A percentile compares a stretch with the other conserved stretches of the same genome.
Conservation (phyloP, 2,113 vertebrate genomes). For the Camelus dromedarius region DNA sequence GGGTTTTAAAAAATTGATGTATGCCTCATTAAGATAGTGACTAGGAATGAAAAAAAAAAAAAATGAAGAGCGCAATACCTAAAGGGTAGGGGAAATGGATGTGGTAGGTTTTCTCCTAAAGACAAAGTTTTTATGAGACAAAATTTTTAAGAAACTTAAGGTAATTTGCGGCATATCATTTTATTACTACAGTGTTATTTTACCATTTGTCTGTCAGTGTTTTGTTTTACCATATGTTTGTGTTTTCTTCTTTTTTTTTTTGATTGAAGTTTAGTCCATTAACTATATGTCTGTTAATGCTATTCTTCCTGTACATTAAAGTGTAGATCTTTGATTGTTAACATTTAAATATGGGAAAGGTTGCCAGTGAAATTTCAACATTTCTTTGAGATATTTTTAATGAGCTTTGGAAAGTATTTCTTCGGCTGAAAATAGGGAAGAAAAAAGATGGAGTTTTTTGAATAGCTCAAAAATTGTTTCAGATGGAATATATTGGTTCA, state of each 20-base stretch:
- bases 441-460: constrained; percentile 65
- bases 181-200: not conserved
- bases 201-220: not conserved
- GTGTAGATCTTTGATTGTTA: constrained; percentile 12
- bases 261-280: too few species aligned
- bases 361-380: not conserved
- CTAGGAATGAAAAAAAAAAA: not conserved
- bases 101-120: not conserved
- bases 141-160: not conserved
- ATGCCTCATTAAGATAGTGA: not conserved
- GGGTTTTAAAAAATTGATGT: not conserved
- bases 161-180: not conserved
- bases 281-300: not conserved
- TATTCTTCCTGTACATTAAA: not conserved
- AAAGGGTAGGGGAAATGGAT: not conserved
- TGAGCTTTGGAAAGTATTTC: not conserved
- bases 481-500: constrained; percentile 67
- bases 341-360: not conserved
- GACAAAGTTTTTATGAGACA: not conserved
- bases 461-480: constrained; percentile 56
- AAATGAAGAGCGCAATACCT: not conserved
- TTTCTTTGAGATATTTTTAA: not conserved
- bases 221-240: not conserved
- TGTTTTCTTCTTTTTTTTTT: not conserved
- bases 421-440: not conserved